Evolutionary conservation across 2,113 vertebrate genomes (phyloP), one percentile per base, ranked within the genome.

Genomic region (Urocolius indicus): DNA sequence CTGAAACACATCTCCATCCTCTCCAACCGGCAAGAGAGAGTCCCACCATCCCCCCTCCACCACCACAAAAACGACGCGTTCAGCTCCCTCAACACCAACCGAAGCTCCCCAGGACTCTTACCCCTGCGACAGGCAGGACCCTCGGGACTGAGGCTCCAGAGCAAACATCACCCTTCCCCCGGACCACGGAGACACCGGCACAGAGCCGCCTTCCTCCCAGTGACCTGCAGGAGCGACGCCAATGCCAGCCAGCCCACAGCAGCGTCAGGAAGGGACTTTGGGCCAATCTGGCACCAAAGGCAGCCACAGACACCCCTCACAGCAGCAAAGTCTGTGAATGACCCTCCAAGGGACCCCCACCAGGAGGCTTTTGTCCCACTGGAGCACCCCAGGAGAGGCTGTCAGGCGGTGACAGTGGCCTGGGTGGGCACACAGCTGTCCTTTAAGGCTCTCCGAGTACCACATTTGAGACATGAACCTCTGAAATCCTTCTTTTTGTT

Each of bases 371-470:
- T 19, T 55, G 58, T 71, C 51, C 87, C 93, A 75, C 19, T 1
- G 2, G 46, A 76, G 80, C 2, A 9, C 48, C 29, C 73, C n/a
- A 30, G 66, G n/a, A 67, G 84, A 62, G 9, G 74, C 78, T 36
- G 69, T 68, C 87, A 91, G 92, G 38, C 15, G 2, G 69, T 49
- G 48, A 49, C 7, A 2, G 58, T 43, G 30, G 87, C 36, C 94
- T 48, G 0, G 41, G 52, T 13, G 4, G 46, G 73, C 93, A 73
- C 95, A 75, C 93, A 97, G 96, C 96, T 97, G 96, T 98, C 98
- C 97, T 97, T 98, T 97, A 98, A 97, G 96, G 94, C 84, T 96
- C 96, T 90, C 96, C 78, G 22, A 97, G 97, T 96, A 97, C 94
- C 97, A 73, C 97, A 68, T 20, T 84, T 52, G 93, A 97, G 95